Base-by-base conservation (phyloP, 2,888 invertebrate genomes). In the Encarsia formosa region DNA sequence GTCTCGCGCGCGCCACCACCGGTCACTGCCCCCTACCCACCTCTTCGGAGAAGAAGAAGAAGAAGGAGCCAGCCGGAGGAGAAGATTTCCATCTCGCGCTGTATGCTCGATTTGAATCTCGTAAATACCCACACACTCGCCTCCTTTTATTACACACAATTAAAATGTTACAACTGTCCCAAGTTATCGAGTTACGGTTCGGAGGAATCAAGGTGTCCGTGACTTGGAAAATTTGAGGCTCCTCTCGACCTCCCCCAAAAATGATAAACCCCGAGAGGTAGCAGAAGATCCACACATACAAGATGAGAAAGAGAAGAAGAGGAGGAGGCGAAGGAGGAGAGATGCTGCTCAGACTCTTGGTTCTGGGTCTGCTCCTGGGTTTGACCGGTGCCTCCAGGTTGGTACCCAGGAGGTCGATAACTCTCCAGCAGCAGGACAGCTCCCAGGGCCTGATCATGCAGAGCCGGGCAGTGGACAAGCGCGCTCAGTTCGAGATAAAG, bases 391-490 rank as follows among this genome's bases (percentile, higher is more conserved):
- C 37, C 19, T 8, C 5, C 55, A 64, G 70, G 52, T 55, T 68
- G 54, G 67, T 70, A 48, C 70, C 70, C 46, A 62, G 70, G 53
- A 64, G 74, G 49, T 73, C 73, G 54, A 65, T 71, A 31, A 67
- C 67, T 69, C 52, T 69, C 54, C 68, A 70, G 50, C 70, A 68
- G 65, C 70, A 70, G 52, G 63, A 63, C 55, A 50, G 61, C 9
- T 54, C 52, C 50, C 13, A 67, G 63, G 72, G 70, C n/a, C 66
- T 75, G 45, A 66, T 71, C 37, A 91, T 91, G 91, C 91, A 91
- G 77, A 89, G 89, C 60, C 81, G 91, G 62, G 89, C 91, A 49
- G 91, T 90, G 55, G 91, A 91, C 73, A 91, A 90, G 34, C 80
- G 91, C 62, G 87, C 91, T 41, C 88, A 89, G 65, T 84, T 95